Base-by-base conservation (phyloP, 2,797 vertebrate genomes). In the Acridotheres tristis region DNA sequence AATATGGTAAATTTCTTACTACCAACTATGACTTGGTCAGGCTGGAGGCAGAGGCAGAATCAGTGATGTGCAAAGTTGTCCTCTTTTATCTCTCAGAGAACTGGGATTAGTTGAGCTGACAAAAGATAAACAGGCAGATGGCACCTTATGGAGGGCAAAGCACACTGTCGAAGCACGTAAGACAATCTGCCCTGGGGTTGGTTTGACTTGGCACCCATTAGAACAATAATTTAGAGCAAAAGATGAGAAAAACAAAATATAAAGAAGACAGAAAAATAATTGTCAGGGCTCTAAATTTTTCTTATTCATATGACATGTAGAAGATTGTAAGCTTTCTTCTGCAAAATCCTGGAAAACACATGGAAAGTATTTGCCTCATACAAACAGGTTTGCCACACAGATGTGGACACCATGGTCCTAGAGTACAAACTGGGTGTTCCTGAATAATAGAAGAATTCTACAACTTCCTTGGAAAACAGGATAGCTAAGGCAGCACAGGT, bases 111-210 rank as follows among this genome's bases (percentile, higher is more conserved):
- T 67, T 92, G 68, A 94, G 83, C 81, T 88, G 61, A 92, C 72
- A 80, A 63, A 89, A 89, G 91, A 80, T 30, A 62, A 89, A 74
- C 34, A 63, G 85, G 87, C 94, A 96, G 94, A 96, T 95, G 96
- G 89, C 75, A 93, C 58, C 23, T 63, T 80, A 63, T 27, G 45
- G 82, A 94, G 53, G 61, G 68, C 91, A 87, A 82, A 82, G 58
- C 86, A 75, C 47, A 12, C 15, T 75, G 85, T 84, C 66, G 82
- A 59, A 82, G 88, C 68, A 69, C 0, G 1, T 51, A 94, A 75
- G 38, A 72, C 68, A 71, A 71, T 85, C 34, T 94, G 95, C 89
- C 91, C 75, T 72, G 68, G 21, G 75, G 50, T 17, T 71, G 69
- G 42, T 68, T 93, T 89, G 81, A 23, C 27, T 93, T 94, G 75